Base-by-base conservation (phyloP, 1,140 invertebrate genomes). In the Cydia amplana region DNA sequence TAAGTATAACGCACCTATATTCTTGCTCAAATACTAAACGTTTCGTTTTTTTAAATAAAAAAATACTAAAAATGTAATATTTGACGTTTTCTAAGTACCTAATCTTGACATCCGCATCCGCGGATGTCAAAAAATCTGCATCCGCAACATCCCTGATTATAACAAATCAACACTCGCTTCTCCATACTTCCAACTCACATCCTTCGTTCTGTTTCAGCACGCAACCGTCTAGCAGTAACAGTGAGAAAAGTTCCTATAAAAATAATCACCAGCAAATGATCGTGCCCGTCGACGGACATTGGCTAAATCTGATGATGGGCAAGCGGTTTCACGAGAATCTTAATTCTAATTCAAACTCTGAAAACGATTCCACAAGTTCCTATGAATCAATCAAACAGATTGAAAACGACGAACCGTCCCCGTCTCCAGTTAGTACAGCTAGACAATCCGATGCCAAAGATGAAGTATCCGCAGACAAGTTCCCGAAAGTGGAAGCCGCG, bases 301-400 rank as follows among this genome's bases (percentile, higher is more conserved):
- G 94, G 94, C 80, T 93, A 28, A 93, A 93, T 78, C 78, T 94
- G 7, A 94, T 95, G 94, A 94, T 94, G 92, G 94, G 94, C 20
- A 92, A 93, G 74, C 87, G 93, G 63, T 95, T 94, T 83, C 93
- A 94, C 74, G 92, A 94, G 80, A 94, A 93, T 77, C 86, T 92
- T 25, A 93, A 90, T 75, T 93, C 89, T 14, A 88, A 89, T 77
- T 90, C 89, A 12, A 91, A 91, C 78, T 94, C 94, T 4, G 94
- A 95, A 83, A 94, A 93, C 64, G 93, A 93, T 76, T 93, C 91
- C 4, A 90, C 89, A 60, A 92, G 91, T 84, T 93, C 91, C 79
- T 93, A 91, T 70, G 91, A 93, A 77, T 90, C 88, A 51, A 78
- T 84, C 7, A 93, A 93, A 79, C 86, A 80, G 16, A 84, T 79